phyloP scores from a whole-genome alignment of 2,113 vertebrate genomes.

The Fregata magnificens region DNA sequence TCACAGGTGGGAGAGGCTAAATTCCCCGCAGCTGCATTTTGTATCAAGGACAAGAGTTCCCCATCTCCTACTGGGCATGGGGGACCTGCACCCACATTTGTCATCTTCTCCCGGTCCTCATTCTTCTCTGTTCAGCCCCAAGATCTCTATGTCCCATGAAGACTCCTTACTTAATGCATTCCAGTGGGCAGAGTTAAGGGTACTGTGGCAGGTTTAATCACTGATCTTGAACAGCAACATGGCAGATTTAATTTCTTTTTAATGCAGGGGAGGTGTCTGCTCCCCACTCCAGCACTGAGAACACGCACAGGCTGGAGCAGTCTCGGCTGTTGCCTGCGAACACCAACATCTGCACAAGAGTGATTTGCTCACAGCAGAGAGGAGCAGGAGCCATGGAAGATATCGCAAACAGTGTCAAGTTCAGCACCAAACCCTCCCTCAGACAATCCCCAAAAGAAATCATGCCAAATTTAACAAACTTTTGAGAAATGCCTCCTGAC shows the following conservation, averaged over 20 bases:
- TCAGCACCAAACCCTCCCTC: not conserved
- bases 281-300: not conserved
- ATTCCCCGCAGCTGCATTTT: not conserved
- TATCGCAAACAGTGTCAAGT: not conserved
- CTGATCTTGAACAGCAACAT: not conserved
- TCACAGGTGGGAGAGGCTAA: not conserved
- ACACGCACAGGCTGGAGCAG: accelerated
- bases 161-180: not conserved
- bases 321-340: not conserved
- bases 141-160: not conserved
- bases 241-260: not conserved
- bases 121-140: not conserved
- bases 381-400: not conserved
- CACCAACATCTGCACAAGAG: not conserved
- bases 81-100: too few species aligned
- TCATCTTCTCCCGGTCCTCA: not conserved
- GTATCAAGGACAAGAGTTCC: not conserved
- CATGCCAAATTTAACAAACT: not conserved
- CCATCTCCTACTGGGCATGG: not conserved
- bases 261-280: not conserved
- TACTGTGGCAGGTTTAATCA: not conserved
- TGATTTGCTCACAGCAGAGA: not conserved
- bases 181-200: not conserved
- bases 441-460: not conserved
- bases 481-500: not conserved